Evolutionary conservation across 2,888 invertebrate genomes (phyloP).

Genomic region (Flabesymbios commensalis): DNA sequence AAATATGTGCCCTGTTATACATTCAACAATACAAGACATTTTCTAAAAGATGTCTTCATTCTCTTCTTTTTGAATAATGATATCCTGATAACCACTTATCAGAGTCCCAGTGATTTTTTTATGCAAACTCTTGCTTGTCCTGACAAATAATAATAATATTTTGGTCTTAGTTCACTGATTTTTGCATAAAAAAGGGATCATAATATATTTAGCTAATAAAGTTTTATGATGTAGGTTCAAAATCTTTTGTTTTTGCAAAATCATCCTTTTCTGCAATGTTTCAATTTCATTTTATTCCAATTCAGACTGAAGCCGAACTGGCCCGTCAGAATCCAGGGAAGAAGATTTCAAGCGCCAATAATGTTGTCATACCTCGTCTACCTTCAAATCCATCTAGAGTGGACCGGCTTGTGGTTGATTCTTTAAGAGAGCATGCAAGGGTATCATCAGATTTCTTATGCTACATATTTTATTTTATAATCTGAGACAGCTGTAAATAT

Average conservation of each 20-base stretch:
- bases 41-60: too few relatives aligned
- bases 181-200: neutral
- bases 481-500: neutral
- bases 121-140: too few relatives aligned
- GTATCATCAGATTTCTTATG: constrained; percentile 45
- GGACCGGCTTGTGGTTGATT: constrained; percentile 79
- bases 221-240: neutral
- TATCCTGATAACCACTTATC: too few relatives aligned
- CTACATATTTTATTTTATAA: neutral
- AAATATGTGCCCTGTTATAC: too few relatives aligned
- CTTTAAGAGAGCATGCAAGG: constrained; percentile 74
- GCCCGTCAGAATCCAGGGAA: constrained; percentile 79
- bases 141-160: too few relatives aligned
- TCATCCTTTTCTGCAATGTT: neutral
- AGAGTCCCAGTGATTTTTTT: too few relatives aligned
- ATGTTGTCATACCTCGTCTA: constrained; percentile 75
- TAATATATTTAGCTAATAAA: neutral
- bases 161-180: neutral
- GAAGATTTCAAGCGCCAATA: constrained; percentile 78
- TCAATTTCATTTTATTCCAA: constrained; percentile 14
- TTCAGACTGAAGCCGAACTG: constrained; percentile 73
- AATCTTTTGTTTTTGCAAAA: neutral
- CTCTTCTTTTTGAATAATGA: too few relatives aligned
- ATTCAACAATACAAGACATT: too few relatives aligned
- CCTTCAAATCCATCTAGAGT: constrained; percentile 78